These are phyloP conservation scores for Ennomos fuscantarius DNA, from an alignment of 2,888 invertebrate genomes.

Conservation along the genomic window DNA sequence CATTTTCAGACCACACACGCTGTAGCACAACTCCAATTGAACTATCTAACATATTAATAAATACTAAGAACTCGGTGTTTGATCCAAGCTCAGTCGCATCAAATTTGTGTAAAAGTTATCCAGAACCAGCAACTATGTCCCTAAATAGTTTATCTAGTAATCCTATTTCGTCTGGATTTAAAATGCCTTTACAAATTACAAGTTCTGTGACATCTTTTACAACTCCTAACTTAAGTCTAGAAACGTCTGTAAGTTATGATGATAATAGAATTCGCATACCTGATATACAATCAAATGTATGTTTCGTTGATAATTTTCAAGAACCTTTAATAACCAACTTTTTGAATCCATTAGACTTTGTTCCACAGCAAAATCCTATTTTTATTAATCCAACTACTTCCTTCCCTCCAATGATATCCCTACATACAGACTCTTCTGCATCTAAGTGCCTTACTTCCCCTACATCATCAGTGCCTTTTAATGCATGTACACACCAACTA, in stretches of 20 bases:
- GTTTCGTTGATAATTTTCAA: not conserved
- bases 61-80: not conserved
- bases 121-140: not conserved
- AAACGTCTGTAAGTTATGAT: not conserved
- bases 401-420: not conserved
- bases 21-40: constrained; percentile 1
- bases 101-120: not conserved
- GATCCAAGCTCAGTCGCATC: not conserved
- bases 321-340: not conserved
- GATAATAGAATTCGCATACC: not conserved
- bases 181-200: constrained; percentile 2
- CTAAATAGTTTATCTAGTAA: not conserved
- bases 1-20: not conserved
- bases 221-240: not conserved
- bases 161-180: constrained; percentile 6
- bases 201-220: constrained; percentile 7
- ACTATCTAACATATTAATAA: not conserved
- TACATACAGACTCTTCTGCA: not conserved
- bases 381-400: not conserved
- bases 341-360: not conserved
- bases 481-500: not conserved
- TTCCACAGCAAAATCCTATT: not conserved
- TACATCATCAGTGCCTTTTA: no score
- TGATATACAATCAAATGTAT: not conserved
- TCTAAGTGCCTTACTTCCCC: no score